phyloP scores from a whole-genome alignment of 2,888 invertebrate genomes.

The Hypomecis punctinalis region DNA sequence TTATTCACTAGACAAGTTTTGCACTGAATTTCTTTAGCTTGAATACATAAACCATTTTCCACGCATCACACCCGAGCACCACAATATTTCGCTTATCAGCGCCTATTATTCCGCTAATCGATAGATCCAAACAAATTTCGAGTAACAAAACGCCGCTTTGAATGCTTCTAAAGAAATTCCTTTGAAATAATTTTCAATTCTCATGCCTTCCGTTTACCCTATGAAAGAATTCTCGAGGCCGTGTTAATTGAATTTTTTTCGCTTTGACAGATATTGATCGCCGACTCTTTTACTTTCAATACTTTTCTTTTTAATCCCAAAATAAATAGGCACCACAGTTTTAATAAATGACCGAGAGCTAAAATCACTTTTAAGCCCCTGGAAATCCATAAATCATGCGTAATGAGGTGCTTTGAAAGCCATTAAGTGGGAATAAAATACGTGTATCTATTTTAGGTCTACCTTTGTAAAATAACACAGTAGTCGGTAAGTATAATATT shows the following conservation, averaged over 20 bases:
- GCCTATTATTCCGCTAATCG: slow-evolving; percentile 59
- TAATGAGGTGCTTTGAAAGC: slow-evolving; percentile 61
- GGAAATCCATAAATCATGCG: slow-evolving; percentile 71
- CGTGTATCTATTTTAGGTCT: neutral
- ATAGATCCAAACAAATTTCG: slow-evolving; percentile 57
- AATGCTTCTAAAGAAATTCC: slow-evolving; percentile 64
- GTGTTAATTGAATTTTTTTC: slow-evolving; percentile 78
- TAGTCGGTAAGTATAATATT: too few relatives aligned
- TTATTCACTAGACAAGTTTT: too few relatives aligned
- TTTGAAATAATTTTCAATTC: slow-evolving; percentile 75
- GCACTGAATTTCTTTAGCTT: too few relatives aligned
- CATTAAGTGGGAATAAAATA: slow-evolving; percentile 27
- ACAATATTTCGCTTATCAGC: slow-evolving; percentile 35
- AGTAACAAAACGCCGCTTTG: slow-evolving; percentile 67
- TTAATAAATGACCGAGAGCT: slow-evolving; percentile 77
- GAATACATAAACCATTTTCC: neutral
- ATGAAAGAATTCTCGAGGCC: slow-evolving; percentile 68
- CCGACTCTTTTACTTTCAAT: slow-evolving; percentile 62
- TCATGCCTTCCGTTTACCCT: slow-evolving; percentile 73
- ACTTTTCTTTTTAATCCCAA: slow-evolving; percentile 73
- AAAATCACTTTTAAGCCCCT: slow-evolving; percentile 72
- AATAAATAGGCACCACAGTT: slow-evolving; percentile 63
- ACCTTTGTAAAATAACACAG: too few relatives aligned
- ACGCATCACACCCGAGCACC: neutral
- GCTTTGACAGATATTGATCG: slow-evolving; percentile 80